These are phyloP conservation scores for Eleutherodactylus coqui DNA, from an alignment of 2,797 vertebrate species.

Conservation along the genomic window DNA sequence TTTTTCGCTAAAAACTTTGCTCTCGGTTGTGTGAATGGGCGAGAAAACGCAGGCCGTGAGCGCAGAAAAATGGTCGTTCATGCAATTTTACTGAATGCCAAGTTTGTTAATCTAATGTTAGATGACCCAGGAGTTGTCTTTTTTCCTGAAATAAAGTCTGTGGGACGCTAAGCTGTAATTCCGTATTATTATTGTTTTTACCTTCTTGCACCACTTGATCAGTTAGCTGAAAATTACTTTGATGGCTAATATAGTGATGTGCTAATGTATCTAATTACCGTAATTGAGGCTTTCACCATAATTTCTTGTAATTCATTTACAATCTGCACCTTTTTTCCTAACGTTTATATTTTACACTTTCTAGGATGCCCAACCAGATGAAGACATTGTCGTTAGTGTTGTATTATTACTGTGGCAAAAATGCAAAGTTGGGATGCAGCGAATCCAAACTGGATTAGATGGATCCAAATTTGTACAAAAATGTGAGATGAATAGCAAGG, in stretches of 20 bases:
- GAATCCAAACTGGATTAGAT: constrained; percentile 70
- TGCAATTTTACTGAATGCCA: background rate
- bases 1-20: no score
- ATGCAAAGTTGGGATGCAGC: constrained; percentile 79
- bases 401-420: constrained; percentile 86
- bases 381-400: constrained; percentile 82
- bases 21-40: no score
- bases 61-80: no score
- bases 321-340: background rate
- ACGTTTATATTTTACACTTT: constrained; percentile 44
- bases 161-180: background rate
- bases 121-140: background rate
- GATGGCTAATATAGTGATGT: background rate
- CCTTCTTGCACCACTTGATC: background rate
- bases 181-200: background rate
- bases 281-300: background rate
- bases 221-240: background rate
- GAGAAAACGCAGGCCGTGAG: no score
- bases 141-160: background rate
- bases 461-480: constrained; percentile 71
- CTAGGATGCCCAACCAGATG: constrained; percentile 80
- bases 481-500: constrained; percentile 77
- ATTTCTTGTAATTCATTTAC: background rate
- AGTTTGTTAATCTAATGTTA: background rate
- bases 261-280: background rate